A percentile compares a stretch with the other conserved stretches of the same genome.
Evolutionary conservation across 2,113 vertebrate species (phyloP).

Genomic region (Hystrix brachyura): DNA sequence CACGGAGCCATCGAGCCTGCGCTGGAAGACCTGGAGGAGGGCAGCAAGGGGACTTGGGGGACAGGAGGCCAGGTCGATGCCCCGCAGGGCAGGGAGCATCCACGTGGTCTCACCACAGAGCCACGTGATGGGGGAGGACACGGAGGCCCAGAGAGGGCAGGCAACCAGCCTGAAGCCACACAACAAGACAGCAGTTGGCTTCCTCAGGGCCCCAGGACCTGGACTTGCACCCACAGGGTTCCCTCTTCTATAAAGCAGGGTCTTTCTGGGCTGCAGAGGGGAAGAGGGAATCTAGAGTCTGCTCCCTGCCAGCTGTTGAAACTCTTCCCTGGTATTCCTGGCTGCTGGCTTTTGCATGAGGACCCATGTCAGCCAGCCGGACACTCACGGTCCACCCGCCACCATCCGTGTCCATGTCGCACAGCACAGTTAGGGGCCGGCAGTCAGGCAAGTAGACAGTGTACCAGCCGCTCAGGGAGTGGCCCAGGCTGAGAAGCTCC

Average conservation of each 20-base stretch:
- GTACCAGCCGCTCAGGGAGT: slow-evolving; percentile 74
- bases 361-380: accelerated
- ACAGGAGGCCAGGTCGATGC: accelerated
- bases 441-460: slow-evolving; percentile 70
- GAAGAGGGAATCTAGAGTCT: background rate
- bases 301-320: accelerated
- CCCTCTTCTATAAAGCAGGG: background rate
- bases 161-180: background rate
- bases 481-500: slow-evolving; percentile 57
- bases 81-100: accelerated
- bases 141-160: background rate
- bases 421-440: slow-evolving; percentile 63
- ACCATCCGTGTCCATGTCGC: slow-evolving; percentile 70
- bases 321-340: accelerated
- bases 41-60: accelerated
- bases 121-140: accelerated
- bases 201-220: accelerated
- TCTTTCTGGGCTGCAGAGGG: background rate
- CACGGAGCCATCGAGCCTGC: slow-evolving; percentile 80
- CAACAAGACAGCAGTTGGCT: too few species aligned
- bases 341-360: accelerated
- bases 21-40: slow-evolving; percentile 83
- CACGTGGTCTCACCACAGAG: background rate
- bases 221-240: too few species aligned
- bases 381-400: slow-evolving; percentile 79